A percentile compares a stretch with the other conserved stretches of the same genome.
Conservation (phyloP, 2,113 vertebrate genomes). For the Paradisaea rubra region DNA sequence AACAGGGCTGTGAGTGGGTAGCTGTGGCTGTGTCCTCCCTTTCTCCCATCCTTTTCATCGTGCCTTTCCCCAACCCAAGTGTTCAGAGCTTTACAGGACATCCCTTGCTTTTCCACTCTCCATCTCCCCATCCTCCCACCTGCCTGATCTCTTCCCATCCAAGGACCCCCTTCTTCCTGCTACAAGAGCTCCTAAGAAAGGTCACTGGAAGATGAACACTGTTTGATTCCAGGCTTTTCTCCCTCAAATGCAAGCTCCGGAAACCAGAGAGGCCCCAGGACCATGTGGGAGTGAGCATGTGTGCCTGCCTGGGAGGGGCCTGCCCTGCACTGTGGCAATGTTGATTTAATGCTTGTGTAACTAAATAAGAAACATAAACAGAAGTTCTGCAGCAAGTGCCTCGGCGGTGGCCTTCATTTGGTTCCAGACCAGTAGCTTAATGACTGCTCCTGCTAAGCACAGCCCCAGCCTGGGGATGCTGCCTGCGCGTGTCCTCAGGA, state of each 20-base stretch:
- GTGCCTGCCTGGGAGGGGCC: constrained; percentile 17
- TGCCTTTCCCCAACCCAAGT: neutral
- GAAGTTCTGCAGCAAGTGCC: neutral
- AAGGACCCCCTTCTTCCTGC: neutral
- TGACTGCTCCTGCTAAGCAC: constrained; percentile 53
- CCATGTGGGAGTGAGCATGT: neutral
- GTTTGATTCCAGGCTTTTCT: neutral
- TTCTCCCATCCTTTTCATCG: rapidly evolving
- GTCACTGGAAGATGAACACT: neutral
- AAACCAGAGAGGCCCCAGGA: neutral
- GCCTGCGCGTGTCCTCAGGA: neutral
- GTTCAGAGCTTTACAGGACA: neutral
- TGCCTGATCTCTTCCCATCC: neutral
- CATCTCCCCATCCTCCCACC: neutral
- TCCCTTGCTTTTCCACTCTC: neutral
- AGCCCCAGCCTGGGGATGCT: neutral
- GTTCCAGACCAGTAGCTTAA: constrained; percentile 65
- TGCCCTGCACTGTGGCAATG: neutral
- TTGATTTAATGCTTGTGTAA: constrained; percentile 57
- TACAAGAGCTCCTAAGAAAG: neutral
- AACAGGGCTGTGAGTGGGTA: neutral
- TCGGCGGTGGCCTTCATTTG: neutral
- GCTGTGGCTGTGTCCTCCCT: neutral
- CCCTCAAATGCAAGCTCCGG: neutral
- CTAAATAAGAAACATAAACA: constrained; percentile 59